Percentiles rank a stretch among this genome's conserved stretches.
Evolutionary conservation across 2,113 vertebrate genomes (phyloP).

Genomic region (Mobula hypostoma): DNA sequence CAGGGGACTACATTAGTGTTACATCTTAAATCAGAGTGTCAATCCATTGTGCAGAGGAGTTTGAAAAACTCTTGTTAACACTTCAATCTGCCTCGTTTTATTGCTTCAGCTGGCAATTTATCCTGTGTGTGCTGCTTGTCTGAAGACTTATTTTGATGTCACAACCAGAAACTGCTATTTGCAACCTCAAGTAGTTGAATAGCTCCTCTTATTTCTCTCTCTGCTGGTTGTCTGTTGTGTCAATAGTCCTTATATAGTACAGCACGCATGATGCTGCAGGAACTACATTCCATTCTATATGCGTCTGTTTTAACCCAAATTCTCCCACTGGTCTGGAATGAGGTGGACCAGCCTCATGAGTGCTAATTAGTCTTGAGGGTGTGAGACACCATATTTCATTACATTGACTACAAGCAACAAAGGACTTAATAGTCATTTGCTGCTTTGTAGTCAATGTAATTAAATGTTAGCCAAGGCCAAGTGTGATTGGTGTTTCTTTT

Average conservation of each 20-base stretch:
- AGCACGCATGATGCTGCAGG: background rate
- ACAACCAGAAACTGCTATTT: background rate
- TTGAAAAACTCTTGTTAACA: background rate
- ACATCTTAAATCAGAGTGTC: background rate
- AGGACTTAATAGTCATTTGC: background rate
- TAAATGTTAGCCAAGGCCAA: background rate
- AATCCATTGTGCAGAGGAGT: background rate
- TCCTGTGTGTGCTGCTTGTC: background rate
- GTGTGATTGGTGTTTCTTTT: background rate
- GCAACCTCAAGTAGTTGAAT: background rate
- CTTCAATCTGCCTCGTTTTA: background rate
- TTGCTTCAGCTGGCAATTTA: background rate
- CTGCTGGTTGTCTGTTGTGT: background rate
- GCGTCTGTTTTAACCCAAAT: background rate
- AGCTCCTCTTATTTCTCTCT: background rate
- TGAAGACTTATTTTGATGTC: background rate
- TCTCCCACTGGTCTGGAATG: slow-evolving; percentile 13
- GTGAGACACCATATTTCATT: background rate
- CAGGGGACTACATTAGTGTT: background rate
- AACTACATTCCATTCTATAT: background rate
- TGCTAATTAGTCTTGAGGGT: slow-evolving; percentile 13
- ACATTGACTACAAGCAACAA: too few species aligned
- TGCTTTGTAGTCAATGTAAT: background rate
- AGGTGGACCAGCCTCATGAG: background rate
- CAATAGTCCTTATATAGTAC: background rate